Evolutionary conservation across 2,113 vertebrate species (phyloP), one percentile per base, ranked within the genome.

Genomic region (Eurypyga helias): DNA sequence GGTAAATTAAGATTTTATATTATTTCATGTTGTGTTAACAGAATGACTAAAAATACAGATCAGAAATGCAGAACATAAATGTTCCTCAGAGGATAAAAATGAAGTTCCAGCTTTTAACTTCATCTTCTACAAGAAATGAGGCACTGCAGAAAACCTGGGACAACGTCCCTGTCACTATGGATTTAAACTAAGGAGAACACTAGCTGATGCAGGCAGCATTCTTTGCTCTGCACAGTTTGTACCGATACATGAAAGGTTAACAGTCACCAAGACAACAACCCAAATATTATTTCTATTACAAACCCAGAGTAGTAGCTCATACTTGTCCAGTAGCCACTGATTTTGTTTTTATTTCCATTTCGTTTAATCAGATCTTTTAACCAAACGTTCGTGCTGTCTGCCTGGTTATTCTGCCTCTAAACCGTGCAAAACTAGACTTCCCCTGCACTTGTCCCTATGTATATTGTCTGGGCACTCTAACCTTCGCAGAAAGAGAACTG

Each of bases 211-310:
- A 61, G 14, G 51, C 1, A 1, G 64, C 55, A 62, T 58, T 90
- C 80, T 70, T 64, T 71, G 34, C 34, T 46, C 17, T 96, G 96
- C 38, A 96, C 95, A 96, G 69, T 78, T 55, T 91, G 96, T 96
- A 92, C 87, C 93, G 96, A 78, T 70, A 95, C 7, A 1, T 77
- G 86, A 87, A 78, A 91, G 18, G 83, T 87, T 96, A 87, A 49
- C 69, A 70, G 86, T 96, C 83, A 89, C 96, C 89, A 90, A 51
- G 95, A 71, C 96, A 11, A 96, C 96, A 84, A 84, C 19, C 18
- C 80, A 97, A 97, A 97, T 96, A 95, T 95, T 97, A 89, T 92
- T 95, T 81, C 61, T 89, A 38, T 38, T 75, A 45, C 64, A 78
- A 71, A 95, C 72, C 28, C 55, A 45, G 72, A 91, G 89, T 19